Evolutionary conservation across 2,888 invertebrate genomes (phyloP).

Genomic region (Abscondita cerata): DNA sequence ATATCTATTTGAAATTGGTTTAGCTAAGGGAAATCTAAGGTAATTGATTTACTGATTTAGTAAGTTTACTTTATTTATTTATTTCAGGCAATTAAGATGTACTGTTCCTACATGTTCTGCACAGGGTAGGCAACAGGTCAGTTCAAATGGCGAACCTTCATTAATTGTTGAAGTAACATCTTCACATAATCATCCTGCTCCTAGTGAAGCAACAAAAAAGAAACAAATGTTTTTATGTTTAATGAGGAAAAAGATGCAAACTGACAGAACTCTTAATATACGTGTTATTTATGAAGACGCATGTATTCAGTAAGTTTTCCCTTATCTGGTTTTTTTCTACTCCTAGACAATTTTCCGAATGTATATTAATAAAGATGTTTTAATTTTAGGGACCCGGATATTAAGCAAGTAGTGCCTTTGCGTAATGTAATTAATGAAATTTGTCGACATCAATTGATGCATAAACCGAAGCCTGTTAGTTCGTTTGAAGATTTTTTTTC

Average conservation of each 20-base stretch:
- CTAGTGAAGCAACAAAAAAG: conserved; percentile 42
- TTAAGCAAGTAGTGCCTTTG: conserved; percentile 48
- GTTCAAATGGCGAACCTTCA: conserved; percentile 35
- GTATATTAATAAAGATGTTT: no score
- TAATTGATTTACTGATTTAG: no score
- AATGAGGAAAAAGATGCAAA: conserved; percentile 51
- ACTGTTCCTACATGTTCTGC: neutral
- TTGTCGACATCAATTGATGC: conserved; percentile 47
- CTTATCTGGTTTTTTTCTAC: conserved; percentile 9
- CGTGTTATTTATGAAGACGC: conserved; percentile 51
- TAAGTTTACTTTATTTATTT: no score
- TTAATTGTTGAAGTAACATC: conserved; percentile 40
- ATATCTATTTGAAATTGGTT: conserved; percentile 51
- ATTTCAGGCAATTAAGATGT: conserved; percentile 6
- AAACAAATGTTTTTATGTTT: conserved; percentile 52
- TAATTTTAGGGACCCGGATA: conserved; percentile 50
- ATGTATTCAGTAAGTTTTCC: conserved; percentile 47
- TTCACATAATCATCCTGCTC: conserved; percentile 49
- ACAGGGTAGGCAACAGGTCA: conserved; percentile 36
- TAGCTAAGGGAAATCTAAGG: conserved; percentile 47
- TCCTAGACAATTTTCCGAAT: no score
- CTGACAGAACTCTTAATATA: conserved; percentile 51
- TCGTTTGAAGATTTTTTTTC: conserved; percentile 52
- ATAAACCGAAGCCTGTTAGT: conserved; percentile 41
- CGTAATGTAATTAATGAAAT: conserved; percentile 53